phyloP scores from a whole-genome alignment of 1,140 invertebrate genomes.

The Drosophila bocqueti region DNA sequence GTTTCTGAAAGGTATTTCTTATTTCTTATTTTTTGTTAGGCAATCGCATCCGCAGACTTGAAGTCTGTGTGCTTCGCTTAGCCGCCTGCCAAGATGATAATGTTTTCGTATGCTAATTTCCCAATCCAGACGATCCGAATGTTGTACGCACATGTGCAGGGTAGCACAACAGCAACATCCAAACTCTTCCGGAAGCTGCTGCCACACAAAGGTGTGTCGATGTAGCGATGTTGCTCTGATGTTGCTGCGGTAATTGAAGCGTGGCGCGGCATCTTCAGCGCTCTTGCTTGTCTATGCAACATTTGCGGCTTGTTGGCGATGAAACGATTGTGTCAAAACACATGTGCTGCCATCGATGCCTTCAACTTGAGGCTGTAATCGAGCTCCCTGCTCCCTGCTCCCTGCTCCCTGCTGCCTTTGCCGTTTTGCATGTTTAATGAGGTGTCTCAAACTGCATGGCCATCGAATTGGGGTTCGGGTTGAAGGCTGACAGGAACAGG shows the following conservation, averaged over 20 bases:
- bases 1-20: conserved; percentile 8
- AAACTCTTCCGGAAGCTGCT: conserved; percentile 64
- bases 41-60: conserved; percentile 52
- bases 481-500: conserved; percentile 57
- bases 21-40: conserved; percentile 25
- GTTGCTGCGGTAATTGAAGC: conserved; percentile 51
- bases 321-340: conserved; percentile 59
- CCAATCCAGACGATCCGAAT: conserved; percentile 22
- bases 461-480: conserved; percentile 39
- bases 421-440: conserved; percentile 76
- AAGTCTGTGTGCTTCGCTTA: conserved; percentile 58
- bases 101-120: conserved; percentile 52
- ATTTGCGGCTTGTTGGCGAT: conserved; percentile 41
- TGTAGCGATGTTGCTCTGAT: conserved; percentile 12
- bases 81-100: conserved; percentile 50
- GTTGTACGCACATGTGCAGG: conserved; percentile 48
- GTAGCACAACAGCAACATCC: conserved; percentile 17
- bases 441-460: conserved; percentile 71
- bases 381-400: not conserved
- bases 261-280: conserved; percentile 38
- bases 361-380: conserved; percentile 43
- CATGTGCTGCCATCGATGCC: conserved; percentile 45
- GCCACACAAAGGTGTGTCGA: conserved; percentile 19
- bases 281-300: conserved; percentile 20
- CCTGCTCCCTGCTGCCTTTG: not conserved